These are phyloP conservation scores for Chirona hameri DNA, from an alignment of 2,888 invertebrate species.

Conservation along the genomic window DNA sequence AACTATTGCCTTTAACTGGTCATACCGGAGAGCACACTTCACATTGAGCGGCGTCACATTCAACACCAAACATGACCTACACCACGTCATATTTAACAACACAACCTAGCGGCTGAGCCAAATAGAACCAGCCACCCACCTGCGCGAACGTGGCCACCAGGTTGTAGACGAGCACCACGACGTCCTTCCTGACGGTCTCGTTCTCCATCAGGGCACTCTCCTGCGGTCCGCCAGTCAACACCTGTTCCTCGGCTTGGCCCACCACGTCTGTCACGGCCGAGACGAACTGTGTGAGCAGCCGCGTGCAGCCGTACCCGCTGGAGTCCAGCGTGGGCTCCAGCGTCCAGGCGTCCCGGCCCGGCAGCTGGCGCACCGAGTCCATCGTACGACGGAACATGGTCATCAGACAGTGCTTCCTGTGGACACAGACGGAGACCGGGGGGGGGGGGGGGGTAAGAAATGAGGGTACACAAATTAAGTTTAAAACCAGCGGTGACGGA, in stretches of 20 bases:
- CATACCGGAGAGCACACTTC: no score
- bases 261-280: constrained; percentile 67
- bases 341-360: constrained; percentile 37
- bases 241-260: constrained; percentile 61
- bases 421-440: no score
- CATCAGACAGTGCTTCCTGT: constrained; percentile 71
- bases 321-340: constrained; percentile 33
- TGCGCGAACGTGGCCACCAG: constrained; percentile 52
- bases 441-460: no score
- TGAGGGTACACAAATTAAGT: no score
- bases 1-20: no score
- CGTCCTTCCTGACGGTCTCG: constrained; percentile 51
- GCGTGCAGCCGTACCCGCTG: neutral
- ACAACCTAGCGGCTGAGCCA: no score
- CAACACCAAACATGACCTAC: no score
- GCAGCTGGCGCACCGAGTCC: constrained; percentile 58
- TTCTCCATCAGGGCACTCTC: constrained; percentile 59
- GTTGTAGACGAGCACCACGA: constrained; percentile 56
- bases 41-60: no score
- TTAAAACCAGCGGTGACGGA: no score
- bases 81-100: no score
- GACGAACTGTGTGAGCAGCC: constrained; percentile 64
- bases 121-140: constrained; percentile 38
- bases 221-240: constrained; percentile 65
- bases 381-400: constrained; percentile 80